Conservation (phyloP, 1,140 invertebrate species). For the Philopotamus ludificatus region DNA sequence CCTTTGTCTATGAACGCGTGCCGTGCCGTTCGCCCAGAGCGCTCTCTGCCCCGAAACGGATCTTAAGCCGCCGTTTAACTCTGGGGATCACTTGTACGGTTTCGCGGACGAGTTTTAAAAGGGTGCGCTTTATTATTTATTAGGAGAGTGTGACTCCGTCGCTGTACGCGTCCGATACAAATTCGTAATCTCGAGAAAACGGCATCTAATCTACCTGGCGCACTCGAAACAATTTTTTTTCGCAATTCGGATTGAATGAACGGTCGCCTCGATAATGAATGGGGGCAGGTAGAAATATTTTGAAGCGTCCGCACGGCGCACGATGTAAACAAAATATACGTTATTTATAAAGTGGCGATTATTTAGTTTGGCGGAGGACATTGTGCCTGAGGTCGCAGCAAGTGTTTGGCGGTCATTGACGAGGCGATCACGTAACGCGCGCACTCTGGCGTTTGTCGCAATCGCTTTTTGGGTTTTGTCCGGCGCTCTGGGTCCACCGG, state of each 20-base stretch:
- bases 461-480: neutral
- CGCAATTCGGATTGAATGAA: too few relatives aligned
- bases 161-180: too few relatives aligned
- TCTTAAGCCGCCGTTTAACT: slow-evolving; percentile 13
- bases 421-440: slow-evolving; percentile 16
- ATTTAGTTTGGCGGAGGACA: neutral
- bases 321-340: too few relatives aligned
- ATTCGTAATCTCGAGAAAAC: too few relatives aligned
- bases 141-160: slow-evolving; percentile 1
- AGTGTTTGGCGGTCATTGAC: slow-evolving; percentile 20
- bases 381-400: neutral
- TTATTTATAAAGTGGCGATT: too few relatives aligned
- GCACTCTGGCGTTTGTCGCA: neutral
- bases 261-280: too few relatives aligned
- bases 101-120: slow-evolving; percentile 33
- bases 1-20: slow-evolving; percentile 3
- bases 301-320: too few relatives aligned
- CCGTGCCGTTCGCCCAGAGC: slow-evolving; percentile 1
- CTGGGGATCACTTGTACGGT: slow-evolving; percentile 28
- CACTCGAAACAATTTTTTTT: too few relatives aligned
- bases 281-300: too few relatives aligned
- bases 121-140: slow-evolving; percentile 35
- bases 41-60: neutral
- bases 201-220: too few relatives aligned
- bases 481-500: neutral